Evolutionary conservation across 2,888 invertebrate species (phyloP), one percentile per base, ranked within the genome.

Genomic region (Lissocephala sabroskyi): DNA sequence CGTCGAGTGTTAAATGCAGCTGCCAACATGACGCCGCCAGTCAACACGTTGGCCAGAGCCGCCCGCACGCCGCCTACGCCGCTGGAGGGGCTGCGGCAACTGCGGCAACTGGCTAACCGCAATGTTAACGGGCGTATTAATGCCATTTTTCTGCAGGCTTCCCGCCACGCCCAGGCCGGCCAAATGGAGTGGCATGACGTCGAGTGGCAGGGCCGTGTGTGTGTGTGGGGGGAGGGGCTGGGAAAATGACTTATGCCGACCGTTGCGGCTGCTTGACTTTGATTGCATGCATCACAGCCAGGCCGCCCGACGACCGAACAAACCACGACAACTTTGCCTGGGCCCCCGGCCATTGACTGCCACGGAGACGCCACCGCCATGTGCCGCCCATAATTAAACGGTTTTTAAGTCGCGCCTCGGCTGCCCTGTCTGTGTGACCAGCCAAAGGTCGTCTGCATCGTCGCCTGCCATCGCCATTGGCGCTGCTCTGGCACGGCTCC

Each of bases 71-170:
- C 17, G 10, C 11, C 16, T 16, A 10, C 16, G 10, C 16, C 10
- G 13, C 35, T 35, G 10, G 40, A 19, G 19, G 11, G 43, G 29
- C 41, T 26, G 37, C 29, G 35, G 26, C 26, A n/a, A 42, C 47
- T 32, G 29, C 18, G 44, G 56, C 56, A 52, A 51, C 59, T 59
- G 75, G 60, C 67, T 71, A 78, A 71, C 75, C 75, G 61, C 71
- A 71, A 70, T 71, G 71, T 71, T 75, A 71, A 78, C 78, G 61
- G 71, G 58, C 64, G 56, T 59, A 78, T 71, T 78, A 75, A 71
- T 78, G 56, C 67, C 56, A 58, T 57, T 55, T 65, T 57, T 48
- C 70, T 54, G 41, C 37, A 13, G 18, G 28, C 41, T 26, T 19
- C 37, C 30, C 42, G 11, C 39, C 35, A 17, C n/a, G n/a, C 39